Evolutionary conservation across 2,113 vertebrate genomes (phyloP).

Genomic region (Phaetusa simplex): DNA sequence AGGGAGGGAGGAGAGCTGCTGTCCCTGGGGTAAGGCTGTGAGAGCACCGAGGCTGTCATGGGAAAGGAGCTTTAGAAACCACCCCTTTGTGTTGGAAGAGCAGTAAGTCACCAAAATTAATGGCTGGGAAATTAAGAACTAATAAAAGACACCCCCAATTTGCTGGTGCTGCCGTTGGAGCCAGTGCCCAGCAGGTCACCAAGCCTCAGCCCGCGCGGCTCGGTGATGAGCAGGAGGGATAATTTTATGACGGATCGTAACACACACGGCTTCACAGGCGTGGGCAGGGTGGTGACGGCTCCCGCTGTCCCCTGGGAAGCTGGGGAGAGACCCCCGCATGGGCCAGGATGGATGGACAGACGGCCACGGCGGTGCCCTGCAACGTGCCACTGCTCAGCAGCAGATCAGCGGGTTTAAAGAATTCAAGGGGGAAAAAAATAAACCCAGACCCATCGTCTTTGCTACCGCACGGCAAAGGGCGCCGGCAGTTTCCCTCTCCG

Average conservation of each 20-base stretch:
- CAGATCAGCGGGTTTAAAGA: no score
- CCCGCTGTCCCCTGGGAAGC: rapidly evolving
- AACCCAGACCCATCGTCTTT: background rate
- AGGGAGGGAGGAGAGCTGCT: background rate
- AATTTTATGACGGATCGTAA: background rate
- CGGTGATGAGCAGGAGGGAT: background rate
- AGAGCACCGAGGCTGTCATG: background rate
- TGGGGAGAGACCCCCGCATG: rapidly evolving
- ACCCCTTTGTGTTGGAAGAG: background rate
- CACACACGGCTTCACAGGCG: background rate
- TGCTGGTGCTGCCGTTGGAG: background rate
- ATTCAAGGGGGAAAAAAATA: background rate
- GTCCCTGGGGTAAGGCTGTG: rapidly evolving
- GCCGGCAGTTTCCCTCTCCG: background rate
- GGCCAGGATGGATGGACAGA: background rate
- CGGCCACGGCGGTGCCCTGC: rapidly evolving
- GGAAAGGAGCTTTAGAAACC: background rate
- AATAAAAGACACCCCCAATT: background rate
- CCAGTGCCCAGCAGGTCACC: background rate
- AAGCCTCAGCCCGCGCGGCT: background rate
- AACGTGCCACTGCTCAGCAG: rapidly evolving
- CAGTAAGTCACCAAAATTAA: constrained; percentile 21
- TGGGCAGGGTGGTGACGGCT: background rate
- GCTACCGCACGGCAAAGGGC: rapidly evolving
- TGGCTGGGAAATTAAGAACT: constrained; percentile 22